Evolutionary conservation across 2,113 vertebrate genomes (phyloP).

Genomic region (Crotalus tigris): DNA sequence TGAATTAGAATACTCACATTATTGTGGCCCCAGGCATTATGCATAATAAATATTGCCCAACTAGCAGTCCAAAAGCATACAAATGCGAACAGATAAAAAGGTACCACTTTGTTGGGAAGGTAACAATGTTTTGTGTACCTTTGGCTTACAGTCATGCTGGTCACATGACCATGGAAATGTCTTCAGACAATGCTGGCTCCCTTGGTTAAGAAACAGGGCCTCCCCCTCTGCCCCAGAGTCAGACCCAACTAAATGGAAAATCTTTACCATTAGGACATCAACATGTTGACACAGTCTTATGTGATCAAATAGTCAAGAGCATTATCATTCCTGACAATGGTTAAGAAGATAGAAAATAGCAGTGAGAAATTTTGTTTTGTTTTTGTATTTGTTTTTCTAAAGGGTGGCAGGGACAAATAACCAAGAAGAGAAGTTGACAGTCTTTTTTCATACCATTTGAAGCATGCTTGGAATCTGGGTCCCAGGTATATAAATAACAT

Average conservation of each 20-base stretch:
- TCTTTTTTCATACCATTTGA: not conserved
- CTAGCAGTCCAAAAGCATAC: too few species aligned
- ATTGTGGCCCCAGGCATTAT: not conserved
- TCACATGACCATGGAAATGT: too few species aligned
- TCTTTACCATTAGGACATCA: not conserved
- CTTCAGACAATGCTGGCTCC: too few species aligned
- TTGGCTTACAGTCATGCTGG: too few species aligned
- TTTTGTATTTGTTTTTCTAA: not conserved
- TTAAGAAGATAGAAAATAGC: not conserved
- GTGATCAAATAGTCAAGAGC: not conserved
- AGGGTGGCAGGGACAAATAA: not conserved
- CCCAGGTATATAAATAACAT: not conserved
- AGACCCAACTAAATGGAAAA: too few species aligned
- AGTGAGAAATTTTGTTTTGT: not conserved
- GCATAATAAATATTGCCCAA: not conserved
- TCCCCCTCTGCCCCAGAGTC: too few species aligned
- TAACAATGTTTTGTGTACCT: too few species aligned
- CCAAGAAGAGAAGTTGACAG: not conserved
- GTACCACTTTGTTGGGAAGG: too few species aligned
- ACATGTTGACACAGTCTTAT: not conserved
- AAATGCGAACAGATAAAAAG: too few species aligned
- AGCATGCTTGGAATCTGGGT: not conserved
- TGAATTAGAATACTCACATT: not conserved
- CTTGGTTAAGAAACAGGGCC: too few species aligned
- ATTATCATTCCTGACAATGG: not conserved